phyloP scores from a whole-genome alignment of 2,888 invertebrate species.

The Sturmia bella region DNA sequence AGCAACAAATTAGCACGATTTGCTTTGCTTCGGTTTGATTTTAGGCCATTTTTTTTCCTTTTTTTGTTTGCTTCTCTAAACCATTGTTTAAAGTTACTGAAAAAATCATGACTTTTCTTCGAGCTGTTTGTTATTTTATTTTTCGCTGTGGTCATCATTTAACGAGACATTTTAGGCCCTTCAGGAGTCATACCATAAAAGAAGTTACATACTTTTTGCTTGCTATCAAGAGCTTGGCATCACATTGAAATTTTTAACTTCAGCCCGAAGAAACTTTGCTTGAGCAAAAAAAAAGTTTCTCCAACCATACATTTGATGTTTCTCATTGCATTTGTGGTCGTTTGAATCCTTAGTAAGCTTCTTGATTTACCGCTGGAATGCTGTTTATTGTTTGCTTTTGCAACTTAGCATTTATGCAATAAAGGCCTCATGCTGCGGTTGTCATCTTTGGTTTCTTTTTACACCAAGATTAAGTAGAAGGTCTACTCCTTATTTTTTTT shows the following conservation, averaged over 20 bases:
- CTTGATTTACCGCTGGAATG: conserved; percentile 71
- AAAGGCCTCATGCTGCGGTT: conserved; percentile 68
- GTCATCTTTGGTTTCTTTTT: conserved; percentile 69
- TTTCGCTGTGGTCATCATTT: conserved; percentile 61
- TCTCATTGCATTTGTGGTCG: conserved; percentile 57
- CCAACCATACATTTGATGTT: conserved; percentile 46
- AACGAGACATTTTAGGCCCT: conserved; percentile 64
- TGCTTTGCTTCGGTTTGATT: conserved; percentile 45
- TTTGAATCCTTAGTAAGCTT: conserved; percentile 70
- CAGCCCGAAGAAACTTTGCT: conserved; percentile 29
- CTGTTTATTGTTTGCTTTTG: conserved; percentile 66
- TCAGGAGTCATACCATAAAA: conserved; percentile 66
- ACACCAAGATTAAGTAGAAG: conserved; percentile 67
- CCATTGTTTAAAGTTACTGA: conserved; percentile 54
- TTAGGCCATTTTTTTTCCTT: conserved; percentile 43
- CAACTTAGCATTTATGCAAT: conserved; percentile 64
- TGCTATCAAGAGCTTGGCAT: conserved; percentile 67
- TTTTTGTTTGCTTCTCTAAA: conserved; percentile 19
- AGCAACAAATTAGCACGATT: conserved; percentile 69
- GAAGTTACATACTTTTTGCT: conserved; percentile 40
- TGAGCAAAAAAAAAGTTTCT: conserved; percentile 42
- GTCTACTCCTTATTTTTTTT: conserved; percentile 63
- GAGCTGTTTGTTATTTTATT: conserved; percentile 17
- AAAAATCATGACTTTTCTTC: conserved; percentile 55
- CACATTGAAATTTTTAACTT: conserved; percentile 53